phyloP scores from a whole-genome alignment of 2,113 vertebrate genomes.

The Clinocottus analis region DNA sequence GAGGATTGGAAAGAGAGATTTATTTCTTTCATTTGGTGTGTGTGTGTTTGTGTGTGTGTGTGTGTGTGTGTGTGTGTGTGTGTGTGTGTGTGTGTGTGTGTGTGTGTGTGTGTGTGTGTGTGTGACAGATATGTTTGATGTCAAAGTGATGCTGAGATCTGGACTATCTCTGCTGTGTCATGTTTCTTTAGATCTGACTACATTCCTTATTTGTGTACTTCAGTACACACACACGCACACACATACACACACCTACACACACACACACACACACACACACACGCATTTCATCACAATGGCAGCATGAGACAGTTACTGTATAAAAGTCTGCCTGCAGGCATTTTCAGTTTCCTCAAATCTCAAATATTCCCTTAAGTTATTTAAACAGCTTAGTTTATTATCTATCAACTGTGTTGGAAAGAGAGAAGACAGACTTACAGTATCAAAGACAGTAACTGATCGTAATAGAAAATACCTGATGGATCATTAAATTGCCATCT shows the following conservation, averaged over 20 bases:
- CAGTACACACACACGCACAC: no score
- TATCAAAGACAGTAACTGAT: constrained; percentile 4
- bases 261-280: not conserved
- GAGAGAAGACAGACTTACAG: constrained; percentile 4
- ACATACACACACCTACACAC: not conserved
- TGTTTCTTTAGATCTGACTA: not conserved
- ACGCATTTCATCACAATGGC: not conserved
- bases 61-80: no score
- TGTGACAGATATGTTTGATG: constrained; percentile 5
- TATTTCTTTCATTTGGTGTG: not conserved
- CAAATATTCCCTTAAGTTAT: constrained; percentile 39
- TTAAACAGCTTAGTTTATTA: constrained; percentile 33
- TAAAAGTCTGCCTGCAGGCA: not conserved
- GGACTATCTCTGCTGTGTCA: not conserved
- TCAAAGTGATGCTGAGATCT: not conserved
- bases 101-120: not conserved
- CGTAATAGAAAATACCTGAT: not conserved
- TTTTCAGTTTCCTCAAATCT: constrained; percentile 22
- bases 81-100: no score
- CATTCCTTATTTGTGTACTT: not conserved
- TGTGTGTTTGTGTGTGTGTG: not conserved
- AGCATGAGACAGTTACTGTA: constrained; percentile 7
- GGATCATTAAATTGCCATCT: not conserved
- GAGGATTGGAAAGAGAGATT: not conserved
- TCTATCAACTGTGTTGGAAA: constrained; percentile 26